phyloP scores from a whole-genome alignment of 1,140 invertebrate species.

The Brachionus plicatilis region DNA sequence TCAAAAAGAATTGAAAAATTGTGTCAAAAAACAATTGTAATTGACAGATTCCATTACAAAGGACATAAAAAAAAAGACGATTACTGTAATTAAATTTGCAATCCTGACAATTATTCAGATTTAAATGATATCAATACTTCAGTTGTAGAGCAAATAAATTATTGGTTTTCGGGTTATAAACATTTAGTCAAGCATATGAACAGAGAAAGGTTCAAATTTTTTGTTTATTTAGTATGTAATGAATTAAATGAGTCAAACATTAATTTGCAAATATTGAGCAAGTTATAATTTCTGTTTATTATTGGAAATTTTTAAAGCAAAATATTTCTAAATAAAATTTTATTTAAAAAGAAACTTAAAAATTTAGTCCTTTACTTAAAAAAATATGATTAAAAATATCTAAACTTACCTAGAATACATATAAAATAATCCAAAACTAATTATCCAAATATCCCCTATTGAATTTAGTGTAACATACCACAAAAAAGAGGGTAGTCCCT shows the following conservation, averaged over 20 bases:
- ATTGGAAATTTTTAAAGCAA: not conserved
- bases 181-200: not conserved
- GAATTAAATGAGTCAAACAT: not conserved
- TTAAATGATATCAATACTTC: not conserved
- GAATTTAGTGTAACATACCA: not conserved
- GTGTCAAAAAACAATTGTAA: not conserved
- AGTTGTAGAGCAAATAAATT: conserved; percentile 1
- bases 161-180: not conserved
- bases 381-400: not conserved
- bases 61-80: not conserved
- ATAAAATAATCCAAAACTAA: not conserved
- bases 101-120: not conserved
- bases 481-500: not conserved
- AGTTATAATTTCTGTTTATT: not conserved
- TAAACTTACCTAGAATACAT: not conserved
- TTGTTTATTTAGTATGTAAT: not conserved
- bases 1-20: not conserved
- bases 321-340: not conserved
- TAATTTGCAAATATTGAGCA: not conserved
- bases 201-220: conserved; percentile 1
- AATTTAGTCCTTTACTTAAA: not conserved
- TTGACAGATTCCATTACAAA: not conserved
- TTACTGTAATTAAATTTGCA: not conserved
- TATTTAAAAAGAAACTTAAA: not conserved
- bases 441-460: not conserved